Evolutionary conservation across 2,113 vertebrate genomes (phyloP), one percentile per base, ranked within the genome.

Genomic region (Phrynosoma platyrhinos): DNA sequence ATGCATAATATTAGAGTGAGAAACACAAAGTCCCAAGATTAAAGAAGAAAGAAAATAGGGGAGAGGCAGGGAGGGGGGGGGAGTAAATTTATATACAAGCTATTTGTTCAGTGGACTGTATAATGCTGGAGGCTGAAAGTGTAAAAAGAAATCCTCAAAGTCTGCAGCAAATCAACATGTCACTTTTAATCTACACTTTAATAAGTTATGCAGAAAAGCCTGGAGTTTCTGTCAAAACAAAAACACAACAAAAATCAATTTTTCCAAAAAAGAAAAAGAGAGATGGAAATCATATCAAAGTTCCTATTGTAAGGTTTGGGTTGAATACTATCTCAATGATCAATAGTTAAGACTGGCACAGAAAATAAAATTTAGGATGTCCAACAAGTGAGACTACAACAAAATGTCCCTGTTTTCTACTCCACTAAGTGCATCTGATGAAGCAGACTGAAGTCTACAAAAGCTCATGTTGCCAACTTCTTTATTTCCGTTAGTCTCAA

Each of bases 131-230:
- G 87, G 91, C 89, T 84, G 88, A 88, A 20, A 1, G 64, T 82
- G 52, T 2, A 82, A 90, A 87, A 85, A 92, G 90, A 86, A 92
- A 83, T 62, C 80, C 90, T 91, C 83, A 72, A 89, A 94, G 93
- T 69, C 87, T 27, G 90, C 18, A 81, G 78, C 88, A 91, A 92
- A 93, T 91, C 91, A 86, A 83, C 85, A 40, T 9, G 4, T 87
- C 86, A 83, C 66, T 88, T 91, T 88, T 87, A 89, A 93, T 87
- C 90, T 89, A 27, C 20, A 21, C 88, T 88, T 90, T 84, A 91
- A 92, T 90, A 92, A 91, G 79, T 92, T 92, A 89, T 89, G 87
- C 85, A 87, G 90, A 91, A 84, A 91, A 91, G 82, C 72, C 90
- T 87, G 32, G 72, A 72, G 82, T 79, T 90, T 88, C 82, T 94